These are phyloP conservation scores for Corynorhinus townsendii DNA, from an alignment of 2,113 vertebrate species.

Conservation along the genomic window DNA sequence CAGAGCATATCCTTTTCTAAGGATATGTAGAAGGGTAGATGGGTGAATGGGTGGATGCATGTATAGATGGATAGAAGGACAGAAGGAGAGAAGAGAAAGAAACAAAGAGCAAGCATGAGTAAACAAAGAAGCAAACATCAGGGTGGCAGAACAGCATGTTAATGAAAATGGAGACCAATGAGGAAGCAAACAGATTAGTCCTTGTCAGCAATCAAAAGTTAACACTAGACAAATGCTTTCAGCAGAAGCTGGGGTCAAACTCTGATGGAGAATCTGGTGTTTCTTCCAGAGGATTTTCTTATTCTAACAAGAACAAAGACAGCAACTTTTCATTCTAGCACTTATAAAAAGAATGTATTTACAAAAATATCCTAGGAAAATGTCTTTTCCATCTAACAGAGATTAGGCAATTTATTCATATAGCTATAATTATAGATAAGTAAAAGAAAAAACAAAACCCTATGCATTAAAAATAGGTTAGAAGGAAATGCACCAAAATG, in stretches of 20 bases:
- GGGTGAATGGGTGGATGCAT: too few relatives aligned
- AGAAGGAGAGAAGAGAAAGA: too few relatives aligned
- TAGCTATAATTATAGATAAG: neutral
- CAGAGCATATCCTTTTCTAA: too few relatives aligned
- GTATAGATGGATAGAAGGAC: fast-evolving
- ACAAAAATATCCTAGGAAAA: neutral
- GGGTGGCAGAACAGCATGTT: neutral
- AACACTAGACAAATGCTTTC: neutral
- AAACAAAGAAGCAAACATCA: neutral
- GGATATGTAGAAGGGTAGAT: too few relatives aligned
- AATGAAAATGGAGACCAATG: neutral
- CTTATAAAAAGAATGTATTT: neutral
- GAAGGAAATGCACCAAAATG: neutral
- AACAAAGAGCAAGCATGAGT: neutral
- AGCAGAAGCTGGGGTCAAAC: neutral
- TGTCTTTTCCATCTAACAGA: neutral
- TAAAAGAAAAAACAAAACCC: neutral
- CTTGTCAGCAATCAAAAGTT: neutral
- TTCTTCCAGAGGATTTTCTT: neutral
- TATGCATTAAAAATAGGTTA: neutral
- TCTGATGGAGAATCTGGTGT: neutral
- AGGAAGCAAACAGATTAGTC: neutral
- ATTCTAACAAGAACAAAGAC: neutral
- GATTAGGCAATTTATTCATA: neutral
- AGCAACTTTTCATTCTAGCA: neutral